Evolutionary conservation across 2,888 invertebrate genomes (phyloP), one percentile per base, ranked within the genome.

Genomic region (Apamea crenata): DNA sequence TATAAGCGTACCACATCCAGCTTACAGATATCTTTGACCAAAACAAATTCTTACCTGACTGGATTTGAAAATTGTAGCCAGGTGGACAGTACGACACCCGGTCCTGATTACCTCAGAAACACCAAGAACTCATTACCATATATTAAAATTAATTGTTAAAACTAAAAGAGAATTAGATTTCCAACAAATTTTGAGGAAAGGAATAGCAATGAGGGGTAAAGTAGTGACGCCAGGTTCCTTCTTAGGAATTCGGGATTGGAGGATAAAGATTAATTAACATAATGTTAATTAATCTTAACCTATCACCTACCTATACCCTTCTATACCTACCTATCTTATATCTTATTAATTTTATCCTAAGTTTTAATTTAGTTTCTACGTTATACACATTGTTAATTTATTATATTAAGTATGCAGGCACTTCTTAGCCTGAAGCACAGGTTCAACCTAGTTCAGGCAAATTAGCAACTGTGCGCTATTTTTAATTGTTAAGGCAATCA

Each of bases 91-190:
- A 87, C 84, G 86, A 89, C 93, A 92, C 90, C 87, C 91, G 91
- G 90, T 86, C 89, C 88, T 91, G 90, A 92, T 93, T 92, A 92
- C 90, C 72, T 73, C 74, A 76, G 69, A 89, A 90, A 91, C 91
- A 91, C 89, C 86, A 88, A 90, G 88, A 89, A 91, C 91, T 93
- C 92, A 95, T 95, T 95, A 93, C 78, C 94, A 95, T 95, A 95
- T 88, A 94, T 95, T 95, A 93, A 94, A 94, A 95, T 95, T 94
- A 94, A 95, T 94, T 94, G 91, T 92, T 92, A 87, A 88, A 93
- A 93, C 91, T 91, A 90, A 82, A 90, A 90, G 87, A 84, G 83
- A 90, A 90, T 92, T 93, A 89, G 85, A 90, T 90, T 91, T 89
- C 76, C 85, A 90, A 91, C 86, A 90, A 88, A 90, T 89, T 90